Evolutionary conservation across 2,888 invertebrate genomes (phyloP), one percentile per base, ranked within the genome.

Genomic region (Andrena minutula): DNA sequence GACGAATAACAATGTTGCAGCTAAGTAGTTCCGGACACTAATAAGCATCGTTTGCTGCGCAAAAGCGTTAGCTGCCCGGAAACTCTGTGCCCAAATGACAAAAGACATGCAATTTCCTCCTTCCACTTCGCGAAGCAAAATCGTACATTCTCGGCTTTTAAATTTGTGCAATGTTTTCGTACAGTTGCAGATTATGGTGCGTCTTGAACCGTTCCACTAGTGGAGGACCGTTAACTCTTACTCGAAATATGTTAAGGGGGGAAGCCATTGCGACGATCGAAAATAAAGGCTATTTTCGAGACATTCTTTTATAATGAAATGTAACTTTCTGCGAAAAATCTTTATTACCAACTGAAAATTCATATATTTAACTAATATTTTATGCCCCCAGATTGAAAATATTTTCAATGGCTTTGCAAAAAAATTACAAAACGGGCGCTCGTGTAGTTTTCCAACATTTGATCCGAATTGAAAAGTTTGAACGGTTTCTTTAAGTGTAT

Each of bases 1-100:
- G 74, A 4, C 47, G 70, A 68, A 71, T 69, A 65, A 65, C 56
- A 75, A 69, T 69, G 73, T 51, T 58, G 20, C n/a, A n/a, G 6
- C 49, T 30, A 41, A 41, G 41, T 41, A 32, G 35, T 56, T 79
- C 20, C 41, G 70, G 58, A 70, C 70, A 64, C 69, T 78, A 70
- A 70, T 64, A 64, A 58, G 51, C 32, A 76, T 64, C 68, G 63
- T 69, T 49, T 49, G 64, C 8, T 20, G 8, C 28, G 7, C 8
- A 8, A 23, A 10, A 20, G 20, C 47, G 70, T 53, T n/a, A 41
- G 32, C 23, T 1, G 41, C 7, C 16, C 8, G 35, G 58, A 70
- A 51, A 47, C 79, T 60, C 53, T 69, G 28, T 63, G 28, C 35
- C 49, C 1, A 20, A 49, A 41, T 32, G 28, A 70, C n/a, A 35